Conservation (phyloP, 2,888 invertebrate genomes). For the Isotomurus palustris region DNA sequence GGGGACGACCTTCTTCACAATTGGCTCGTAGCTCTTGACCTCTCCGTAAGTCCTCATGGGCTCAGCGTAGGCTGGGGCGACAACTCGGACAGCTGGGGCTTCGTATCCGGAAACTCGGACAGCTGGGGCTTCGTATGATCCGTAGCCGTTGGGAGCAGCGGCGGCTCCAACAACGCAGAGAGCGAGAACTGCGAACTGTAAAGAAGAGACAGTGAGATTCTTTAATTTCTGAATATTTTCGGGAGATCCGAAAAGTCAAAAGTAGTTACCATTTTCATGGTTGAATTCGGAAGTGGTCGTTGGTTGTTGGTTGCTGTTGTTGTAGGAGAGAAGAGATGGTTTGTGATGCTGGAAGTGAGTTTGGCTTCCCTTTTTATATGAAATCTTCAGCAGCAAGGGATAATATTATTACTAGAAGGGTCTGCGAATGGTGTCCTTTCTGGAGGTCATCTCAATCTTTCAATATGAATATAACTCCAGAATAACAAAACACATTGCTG, state of each 20-base stretch:
- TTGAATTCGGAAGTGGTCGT: slow-evolving; percentile 3
- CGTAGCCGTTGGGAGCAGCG: slow-evolving; percentile 4
- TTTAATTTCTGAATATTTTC: too few relatives aligned
- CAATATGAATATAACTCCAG: too few relatives aligned
- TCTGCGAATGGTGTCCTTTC: too few relatives aligned
- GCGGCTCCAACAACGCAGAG: slow-evolving; percentile 4
- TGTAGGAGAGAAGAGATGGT: not conserved
- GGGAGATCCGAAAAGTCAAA: too few relatives aligned
- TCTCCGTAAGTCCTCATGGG: too few relatives aligned
- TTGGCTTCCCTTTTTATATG: slow-evolving; percentile 5
- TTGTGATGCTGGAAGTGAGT: not conserved
- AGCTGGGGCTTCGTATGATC: slow-evolving; percentile 1
- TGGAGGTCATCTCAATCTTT: not conserved
- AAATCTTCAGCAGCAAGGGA: too few relatives aligned
- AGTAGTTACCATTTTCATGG: slow-evolving; percentile 6
- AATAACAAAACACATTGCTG: too few relatives aligned
- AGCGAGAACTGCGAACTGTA: slow-evolving; percentile 5
- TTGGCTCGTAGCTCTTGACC: not conserved
- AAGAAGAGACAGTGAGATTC: not conserved
- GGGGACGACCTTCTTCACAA: slow-evolving; percentile 11
- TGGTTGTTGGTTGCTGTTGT: slow-evolving; percentile 1
- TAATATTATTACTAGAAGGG: too few relatives aligned
- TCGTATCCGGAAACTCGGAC: not conserved
- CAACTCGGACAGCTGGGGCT: not conserved
- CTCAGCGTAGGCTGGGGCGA: not conserved